Base-by-base conservation (phyloP, 1,140 invertebrate genomes). In the Drosophila virilis region DNA sequence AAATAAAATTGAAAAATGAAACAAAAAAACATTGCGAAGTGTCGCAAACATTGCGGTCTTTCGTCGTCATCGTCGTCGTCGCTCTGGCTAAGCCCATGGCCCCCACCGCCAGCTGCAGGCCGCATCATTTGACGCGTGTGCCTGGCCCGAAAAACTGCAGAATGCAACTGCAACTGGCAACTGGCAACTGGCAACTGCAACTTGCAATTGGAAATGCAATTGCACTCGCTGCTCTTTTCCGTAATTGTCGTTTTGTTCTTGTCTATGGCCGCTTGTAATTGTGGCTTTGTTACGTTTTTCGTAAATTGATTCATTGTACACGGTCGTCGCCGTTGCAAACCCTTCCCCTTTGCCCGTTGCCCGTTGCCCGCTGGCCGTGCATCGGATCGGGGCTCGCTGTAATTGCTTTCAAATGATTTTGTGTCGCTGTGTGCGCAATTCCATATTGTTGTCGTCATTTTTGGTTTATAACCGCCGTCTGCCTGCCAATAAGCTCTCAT, bases 361-460 rank as follows among this genome's bases (percentile, higher is more conserved):
- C 8, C 58, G 17, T 10, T 15, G 6, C 50, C 13, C 22, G 45
- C 28, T 55, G 8, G 8, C 54, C 9, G 1, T 40, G 7, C 33
- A 12, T 38, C 42, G 9, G 15, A 35, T n/a, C 68, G 59, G 57
- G 59, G 67, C 42, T 74, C 67, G 77, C 67, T 77, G 82, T 88
- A 88, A 88, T 88, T 89, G 84, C 84, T 88, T 89, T 79, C 84
- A 89, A 88, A 88, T 88, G 84, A 88, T 88, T 88, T 88, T 89
- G 80, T 88, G 76, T 68, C 77, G 77, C 65, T 83, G 84, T 88
- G 69, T 88, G 84, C 80, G 84, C 84, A 88, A 69, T 89, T 88
- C 71, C 84, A 89, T 88, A 88, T 86, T 77, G 74, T 73, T 52
- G 57, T 73, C 43, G 57, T 73, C 70, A 60, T 68, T 67, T 67